phyloP scores from a whole-genome alignment of 2,113 vertebrate species.

The Tapirus terrestris region DNA sequence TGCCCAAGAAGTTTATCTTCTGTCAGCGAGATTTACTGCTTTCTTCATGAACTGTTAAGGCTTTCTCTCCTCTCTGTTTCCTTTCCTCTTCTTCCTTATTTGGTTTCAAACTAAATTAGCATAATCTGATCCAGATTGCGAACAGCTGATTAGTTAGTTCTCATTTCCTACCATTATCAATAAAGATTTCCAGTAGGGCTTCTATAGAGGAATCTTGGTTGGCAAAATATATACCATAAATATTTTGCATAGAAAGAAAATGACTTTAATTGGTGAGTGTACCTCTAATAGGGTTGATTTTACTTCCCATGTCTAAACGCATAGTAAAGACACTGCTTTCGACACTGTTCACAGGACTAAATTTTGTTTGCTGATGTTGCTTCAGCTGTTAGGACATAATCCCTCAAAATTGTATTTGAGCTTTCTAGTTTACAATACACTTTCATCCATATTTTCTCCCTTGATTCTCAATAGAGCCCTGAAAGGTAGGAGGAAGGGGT shows the following conservation, averaged over 20 bases:
- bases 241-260: not conserved
- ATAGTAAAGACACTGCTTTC: not conserved
- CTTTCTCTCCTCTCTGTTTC: constrained; percentile 47
- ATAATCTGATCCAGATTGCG: constrained; percentile 61
- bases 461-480: not conserved
- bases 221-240: not conserved
- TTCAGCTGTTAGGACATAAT: not conserved
- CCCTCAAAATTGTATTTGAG: not conserved
- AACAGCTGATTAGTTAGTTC: constrained; percentile 76
- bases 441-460: not conserved
- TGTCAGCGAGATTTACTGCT: constrained; percentile 86
- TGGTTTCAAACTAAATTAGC: constrained; percentile 67
- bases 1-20: constrained; percentile 85
- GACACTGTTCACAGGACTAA: not conserved
- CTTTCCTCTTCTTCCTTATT: constrained; percentile 29
- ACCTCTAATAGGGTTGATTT: not conserved
- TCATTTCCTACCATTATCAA: constrained; percentile 55
- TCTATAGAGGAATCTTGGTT: constrained; percentile 60
- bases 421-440: not conserved
- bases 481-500: not conserved
- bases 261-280: not conserved
- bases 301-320: not conserved
- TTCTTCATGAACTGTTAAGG: constrained; percentile 80
- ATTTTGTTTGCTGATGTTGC: not conserved
- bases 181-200: constrained; percentile 63